A percentile compares a stretch with the other conserved stretches of the same genome.
These are phyloP conservation scores for Drosophila engyochracea DNA, from an alignment of 2,888 invertebrate species.

Conservation along the genomic window DNA sequence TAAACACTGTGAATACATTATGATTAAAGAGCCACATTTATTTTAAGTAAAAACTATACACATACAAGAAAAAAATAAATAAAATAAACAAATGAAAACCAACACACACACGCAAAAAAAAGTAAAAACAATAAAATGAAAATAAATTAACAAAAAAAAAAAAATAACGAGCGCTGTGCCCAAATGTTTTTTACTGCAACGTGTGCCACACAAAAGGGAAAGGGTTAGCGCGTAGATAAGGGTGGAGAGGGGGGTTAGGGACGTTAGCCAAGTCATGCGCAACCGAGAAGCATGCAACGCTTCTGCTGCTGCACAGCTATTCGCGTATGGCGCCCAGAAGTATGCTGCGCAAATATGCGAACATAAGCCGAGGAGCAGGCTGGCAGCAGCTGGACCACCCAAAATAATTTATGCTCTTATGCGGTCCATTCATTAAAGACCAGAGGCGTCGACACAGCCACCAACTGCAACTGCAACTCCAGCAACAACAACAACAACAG, in stretches of 20 bases:
- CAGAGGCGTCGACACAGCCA: conserved; percentile 17
- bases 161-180: conserved; percentile 54
- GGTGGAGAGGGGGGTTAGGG: neutral
- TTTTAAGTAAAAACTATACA: conserved; percentile 66
- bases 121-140: conserved; percentile 66
- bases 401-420: conserved; percentile 74
- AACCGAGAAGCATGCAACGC: conserved; percentile 56
- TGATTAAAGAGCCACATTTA: conserved; percentile 72
- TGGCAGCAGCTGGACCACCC: conserved; percentile 5
- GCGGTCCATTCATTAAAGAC: conserved; percentile 72
- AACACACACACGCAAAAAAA: conserved; percentile 45
- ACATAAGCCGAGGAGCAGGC: conserved; percentile 28
- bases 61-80: conserved; percentile 14
- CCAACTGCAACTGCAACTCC: neutral
- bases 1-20: conserved; percentile 77
- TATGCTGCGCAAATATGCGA: conserved; percentile 75
- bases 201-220: conserved; percentile 14
- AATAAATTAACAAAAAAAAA: conserved; percentile 70
- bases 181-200: conserved; percentile 76
- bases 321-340: conserved; percentile 60
- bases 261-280: conserved; percentile 12
- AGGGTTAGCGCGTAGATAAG: neutral
- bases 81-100: conserved; percentile 3
- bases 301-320: conserved; percentile 26
- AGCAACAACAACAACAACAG: neutral